Conservation (phyloP, 1,140 invertebrate genomes). For the Steinernema khuongi region DNA sequence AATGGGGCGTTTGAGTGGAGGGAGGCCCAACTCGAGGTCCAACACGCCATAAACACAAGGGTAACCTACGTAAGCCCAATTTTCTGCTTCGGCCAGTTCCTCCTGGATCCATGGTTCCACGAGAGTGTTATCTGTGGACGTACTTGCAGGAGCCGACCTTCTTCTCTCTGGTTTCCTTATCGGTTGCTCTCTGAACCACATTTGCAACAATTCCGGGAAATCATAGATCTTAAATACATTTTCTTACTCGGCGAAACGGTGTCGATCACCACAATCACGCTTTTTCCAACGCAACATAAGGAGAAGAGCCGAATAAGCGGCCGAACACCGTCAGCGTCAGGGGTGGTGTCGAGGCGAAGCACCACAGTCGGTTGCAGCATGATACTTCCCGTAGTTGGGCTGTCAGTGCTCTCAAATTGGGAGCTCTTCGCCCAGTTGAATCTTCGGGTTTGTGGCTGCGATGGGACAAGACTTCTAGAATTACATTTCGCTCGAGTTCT, state of each 20-base stretch:
- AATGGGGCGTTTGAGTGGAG: no score
- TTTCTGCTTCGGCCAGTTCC: neutral
- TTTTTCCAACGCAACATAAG: conserved; percentile 28
- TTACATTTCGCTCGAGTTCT: neutral
- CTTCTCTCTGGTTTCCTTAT: conserved; percentile 20
- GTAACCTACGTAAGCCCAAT: neutral
- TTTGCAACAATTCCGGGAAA: neutral
- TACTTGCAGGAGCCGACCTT: conserved; percentile 35
- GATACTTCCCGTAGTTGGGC: conserved; percentile 19
- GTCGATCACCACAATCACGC: conserved; percentile 38
- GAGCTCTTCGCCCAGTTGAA: conserved; percentile 20
- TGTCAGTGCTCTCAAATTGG: conserved; percentile 21
- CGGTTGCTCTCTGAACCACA: conserved; percentile 19
- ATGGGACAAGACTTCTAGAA: conserved; percentile 18
- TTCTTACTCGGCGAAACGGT: conserved; percentile 16
- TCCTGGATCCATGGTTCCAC: conserved; percentile 6
- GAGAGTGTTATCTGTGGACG: neutral
- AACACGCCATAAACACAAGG: conserved; percentile 6
- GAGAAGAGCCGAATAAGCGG: conserved; percentile 32
- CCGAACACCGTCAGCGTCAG: conserved; percentile 6
- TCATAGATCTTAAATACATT: conserved; percentile 20
- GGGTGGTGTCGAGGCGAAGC: conserved; percentile 23
- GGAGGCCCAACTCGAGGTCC: no score
- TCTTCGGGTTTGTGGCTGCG: neutral
- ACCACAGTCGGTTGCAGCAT: neutral